These are phyloP conservation scores for Fratercula arctica DNA, from an alignment of 2,797 vertebrate species.

Conservation along the genomic window DNA sequence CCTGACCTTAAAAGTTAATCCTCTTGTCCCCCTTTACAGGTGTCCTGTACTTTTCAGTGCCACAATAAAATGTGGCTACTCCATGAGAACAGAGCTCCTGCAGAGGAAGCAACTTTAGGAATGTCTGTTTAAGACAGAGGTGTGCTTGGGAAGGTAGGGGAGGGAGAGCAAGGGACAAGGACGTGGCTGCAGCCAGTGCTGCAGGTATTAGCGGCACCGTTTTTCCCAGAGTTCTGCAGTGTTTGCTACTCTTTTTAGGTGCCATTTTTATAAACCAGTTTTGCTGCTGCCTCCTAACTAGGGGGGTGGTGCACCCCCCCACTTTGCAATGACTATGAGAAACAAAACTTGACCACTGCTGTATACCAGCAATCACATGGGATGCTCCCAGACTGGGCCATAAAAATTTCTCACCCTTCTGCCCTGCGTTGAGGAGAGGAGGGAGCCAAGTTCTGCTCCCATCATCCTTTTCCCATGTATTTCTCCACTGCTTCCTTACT, in stretches of 20 bases:
- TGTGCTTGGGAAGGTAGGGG: neutral
- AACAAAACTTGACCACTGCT: neutral
- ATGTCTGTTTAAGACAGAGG: neutral
- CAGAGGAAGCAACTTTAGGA: neutral
- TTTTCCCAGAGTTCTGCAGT: neutral
- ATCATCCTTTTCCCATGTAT: neutral
- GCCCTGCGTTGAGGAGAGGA: neutral
- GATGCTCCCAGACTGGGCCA: neutral
- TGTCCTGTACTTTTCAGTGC: neutral
- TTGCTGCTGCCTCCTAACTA: neutral
- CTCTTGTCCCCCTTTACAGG: neutral
- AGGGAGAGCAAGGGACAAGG: neutral
- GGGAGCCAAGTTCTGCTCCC: neutral
- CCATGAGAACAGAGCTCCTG: neutral
- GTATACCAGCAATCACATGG: neutral
- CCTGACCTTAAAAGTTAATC: neutral
- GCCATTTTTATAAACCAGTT: neutral
- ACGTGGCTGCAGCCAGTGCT: neutral
- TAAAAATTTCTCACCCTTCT: neutral
- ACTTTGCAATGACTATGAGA: neutral
- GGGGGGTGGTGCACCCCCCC: too few relatives aligned
- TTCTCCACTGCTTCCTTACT: neutral
- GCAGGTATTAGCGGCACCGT: neutral
- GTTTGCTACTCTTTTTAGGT: neutral
- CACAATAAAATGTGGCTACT: neutral